phyloP scores from a whole-genome alignment of 1,140 invertebrate species.

The Zaprionus vittiger region DNA sequence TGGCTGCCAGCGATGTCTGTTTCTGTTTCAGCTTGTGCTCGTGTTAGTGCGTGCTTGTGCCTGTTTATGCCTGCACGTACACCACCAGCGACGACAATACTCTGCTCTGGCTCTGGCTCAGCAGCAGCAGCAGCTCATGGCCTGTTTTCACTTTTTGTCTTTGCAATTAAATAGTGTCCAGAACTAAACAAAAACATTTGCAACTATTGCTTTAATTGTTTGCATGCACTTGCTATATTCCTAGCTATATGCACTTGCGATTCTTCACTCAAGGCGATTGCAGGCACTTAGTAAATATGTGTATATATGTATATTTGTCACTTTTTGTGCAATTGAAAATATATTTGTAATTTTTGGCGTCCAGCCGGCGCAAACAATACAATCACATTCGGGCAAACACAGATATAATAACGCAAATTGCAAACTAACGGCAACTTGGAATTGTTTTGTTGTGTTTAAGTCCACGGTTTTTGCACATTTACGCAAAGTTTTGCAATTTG shows the following conservation, averaged over 20 bases:
- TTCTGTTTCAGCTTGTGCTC: conserved; percentile 33
- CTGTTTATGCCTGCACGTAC: conserved; percentile 13
- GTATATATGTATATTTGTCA: conserved; percentile 49
- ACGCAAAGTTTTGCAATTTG: conserved; percentile 50
- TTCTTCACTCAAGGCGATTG: conserved; percentile 25
- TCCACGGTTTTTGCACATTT: conserved; percentile 45
- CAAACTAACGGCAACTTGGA: background rate
- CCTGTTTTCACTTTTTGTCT: conserved; percentile 53
- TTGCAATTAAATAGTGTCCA: conserved; percentile 33
- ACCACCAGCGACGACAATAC: conserved; percentile 27
- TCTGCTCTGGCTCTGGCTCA: background rate
- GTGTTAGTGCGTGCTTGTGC: conserved; percentile 17
- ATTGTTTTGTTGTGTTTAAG: conserved; percentile 14
- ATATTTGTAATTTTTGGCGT: conserved; percentile 58
- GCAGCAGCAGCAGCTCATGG: conserved; percentile 34
- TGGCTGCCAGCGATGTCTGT: conserved; percentile 36
- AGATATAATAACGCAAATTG: conserved; percentile 13
- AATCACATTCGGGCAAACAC: conserved; percentile 28
- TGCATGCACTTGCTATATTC: conserved; percentile 22
- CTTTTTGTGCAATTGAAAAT: conserved; percentile 50
- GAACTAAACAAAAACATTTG: conserved; percentile 45
- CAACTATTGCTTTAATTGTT: conserved; percentile 1
- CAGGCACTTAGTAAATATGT: conserved; percentile 38
- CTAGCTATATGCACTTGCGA: conserved; percentile 1
- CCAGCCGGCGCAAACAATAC: conserved; percentile 70